Percentiles rank a stretch among this genome's conserved stretches.
phyloP scores from a whole-genome alignment of 2,888 invertebrate species.

The Melanchra persicariae region DNA sequence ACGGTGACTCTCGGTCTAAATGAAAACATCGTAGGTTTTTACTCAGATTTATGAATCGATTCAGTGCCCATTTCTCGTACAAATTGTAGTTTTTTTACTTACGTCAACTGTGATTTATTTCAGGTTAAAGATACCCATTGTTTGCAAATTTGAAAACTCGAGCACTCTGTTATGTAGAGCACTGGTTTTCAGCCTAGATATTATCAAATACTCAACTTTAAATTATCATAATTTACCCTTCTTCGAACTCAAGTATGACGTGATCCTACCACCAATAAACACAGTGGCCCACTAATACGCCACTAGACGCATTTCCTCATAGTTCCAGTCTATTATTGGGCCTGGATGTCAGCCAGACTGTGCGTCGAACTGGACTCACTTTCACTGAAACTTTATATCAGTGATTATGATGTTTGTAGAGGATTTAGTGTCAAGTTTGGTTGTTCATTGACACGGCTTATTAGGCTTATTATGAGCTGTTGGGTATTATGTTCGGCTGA shows the following conservation, averaged over 20 bases:
- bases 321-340: conserved; percentile 74
- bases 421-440: neutral
- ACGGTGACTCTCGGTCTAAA: conserved; percentile 40
- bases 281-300: conserved; percentile 40
- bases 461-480: neutral
- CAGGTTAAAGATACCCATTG: no score
- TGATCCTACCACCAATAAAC: conserved; percentile 26
- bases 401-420: conserved; percentile 22
- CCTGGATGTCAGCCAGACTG: conserved; percentile 76
- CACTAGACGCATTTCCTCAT: conserved; percentile 77
- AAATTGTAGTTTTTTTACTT: conserved; percentile 1
- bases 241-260: conserved; percentile 5
- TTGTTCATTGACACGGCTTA: conserved; percentile 3
- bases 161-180: neutral
- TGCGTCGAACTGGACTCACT: conserved; percentile 56
- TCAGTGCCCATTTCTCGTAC: conserved; percentile 1
- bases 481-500: neutral
- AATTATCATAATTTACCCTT: neutral
- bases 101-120: no score
- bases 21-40: conserved; percentile 23
- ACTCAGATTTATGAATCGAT: conserved; percentile 16
- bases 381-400: conserved; percentile 59
- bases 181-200: neutral
- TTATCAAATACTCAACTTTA: neutral
- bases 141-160: neutral